These are phyloP conservation scores for Nasonia longicornis DNA, from an alignment of 1,140 invertebrate species.

Conservation along the genomic window DNA sequence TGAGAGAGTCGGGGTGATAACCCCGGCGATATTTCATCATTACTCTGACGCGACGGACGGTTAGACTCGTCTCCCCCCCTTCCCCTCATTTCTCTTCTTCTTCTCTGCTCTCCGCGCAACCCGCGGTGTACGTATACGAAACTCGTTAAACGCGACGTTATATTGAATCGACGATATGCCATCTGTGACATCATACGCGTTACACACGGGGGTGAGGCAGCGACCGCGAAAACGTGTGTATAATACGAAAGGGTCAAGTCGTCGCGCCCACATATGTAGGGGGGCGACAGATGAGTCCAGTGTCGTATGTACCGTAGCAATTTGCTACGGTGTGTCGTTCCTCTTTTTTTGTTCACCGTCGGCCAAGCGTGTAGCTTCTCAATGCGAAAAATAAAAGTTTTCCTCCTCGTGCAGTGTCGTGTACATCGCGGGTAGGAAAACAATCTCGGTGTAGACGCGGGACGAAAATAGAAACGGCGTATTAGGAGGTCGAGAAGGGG, in stretches of 20 bases:
- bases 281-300: neutral
- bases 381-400: neutral
- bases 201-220: neutral
- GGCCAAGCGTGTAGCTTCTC: neutral
- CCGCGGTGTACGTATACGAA: constrained; percentile 55
- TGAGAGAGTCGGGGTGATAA: constrained; percentile 51
- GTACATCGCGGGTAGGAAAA: neutral
- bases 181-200: constrained; percentile 1
- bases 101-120: constrained; percentile 9
- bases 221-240: constrained; percentile 2
- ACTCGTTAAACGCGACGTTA: constrained; percentile 62
- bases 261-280: neutral
- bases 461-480: neutral
- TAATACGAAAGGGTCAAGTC: constrained; percentile 27
- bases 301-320: neutral
- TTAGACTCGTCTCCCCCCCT: constrained; percentile 51
- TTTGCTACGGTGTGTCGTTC: neutral
- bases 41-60: constrained; percentile 66
- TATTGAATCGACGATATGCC: constrained; percentile 52
- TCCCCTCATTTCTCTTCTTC: constrained; percentile 22
- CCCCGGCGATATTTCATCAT: constrained; percentile 71
- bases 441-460: neutral
- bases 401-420: no score
- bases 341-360: neutral
- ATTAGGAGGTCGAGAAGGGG: neutral